These are phyloP conservation scores for Bagarius yarrelli DNA, from an alignment of 2,113 vertebrate genomes.

Conservation along the genomic window DNA sequence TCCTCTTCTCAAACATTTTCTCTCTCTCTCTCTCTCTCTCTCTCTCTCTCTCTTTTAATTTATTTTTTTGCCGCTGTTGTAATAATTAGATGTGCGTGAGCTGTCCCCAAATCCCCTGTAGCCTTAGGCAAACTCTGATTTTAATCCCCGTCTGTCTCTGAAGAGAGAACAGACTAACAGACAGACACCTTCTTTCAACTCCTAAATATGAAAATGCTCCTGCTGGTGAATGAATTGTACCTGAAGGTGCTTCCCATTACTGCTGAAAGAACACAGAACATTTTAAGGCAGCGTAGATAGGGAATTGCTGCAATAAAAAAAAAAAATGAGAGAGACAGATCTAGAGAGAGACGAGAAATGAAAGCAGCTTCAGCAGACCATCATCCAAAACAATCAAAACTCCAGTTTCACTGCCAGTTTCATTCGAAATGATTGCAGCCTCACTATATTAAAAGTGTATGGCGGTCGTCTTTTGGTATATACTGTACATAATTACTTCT, in stretches of 20 bases:
- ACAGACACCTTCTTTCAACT: constrained; percentile 51
- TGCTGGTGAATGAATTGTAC: constrained; percentile 49
- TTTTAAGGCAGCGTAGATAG: constrained; percentile 27
- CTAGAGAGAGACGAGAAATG: not conserved
- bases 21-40: not conserved
- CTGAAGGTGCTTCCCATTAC: constrained; percentile 55
- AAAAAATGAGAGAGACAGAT: not conserved
- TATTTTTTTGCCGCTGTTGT: constrained; percentile 59
- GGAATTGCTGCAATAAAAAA: constrained; percentile 15
- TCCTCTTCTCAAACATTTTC: not conserved
- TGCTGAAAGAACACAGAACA: constrained; percentile 53
- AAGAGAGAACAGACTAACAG: constrained; percentile 68
- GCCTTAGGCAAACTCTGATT: constrained; percentile 67
- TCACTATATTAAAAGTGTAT: not conserved
- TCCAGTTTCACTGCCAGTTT: not conserved
- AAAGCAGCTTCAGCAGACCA: constrained; percentile 13
- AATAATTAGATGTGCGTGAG: constrained; percentile 73
- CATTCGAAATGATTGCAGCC: constrained; percentile 7
- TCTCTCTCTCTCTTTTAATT: constrained; percentile 9
- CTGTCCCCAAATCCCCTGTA: constrained; percentile 71
- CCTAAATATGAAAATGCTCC: constrained; percentile 66
- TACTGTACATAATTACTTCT: not conserved
- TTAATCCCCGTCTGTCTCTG: constrained; percentile 68
- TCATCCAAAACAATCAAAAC: constrained; percentile 27
- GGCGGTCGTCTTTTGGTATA: not conserved